Evolutionary conservation across 1,140 invertebrate species (phyloP), one percentile per base, ranked within the genome.

Genomic region (Aphelenchoides besseyi): DNA sequence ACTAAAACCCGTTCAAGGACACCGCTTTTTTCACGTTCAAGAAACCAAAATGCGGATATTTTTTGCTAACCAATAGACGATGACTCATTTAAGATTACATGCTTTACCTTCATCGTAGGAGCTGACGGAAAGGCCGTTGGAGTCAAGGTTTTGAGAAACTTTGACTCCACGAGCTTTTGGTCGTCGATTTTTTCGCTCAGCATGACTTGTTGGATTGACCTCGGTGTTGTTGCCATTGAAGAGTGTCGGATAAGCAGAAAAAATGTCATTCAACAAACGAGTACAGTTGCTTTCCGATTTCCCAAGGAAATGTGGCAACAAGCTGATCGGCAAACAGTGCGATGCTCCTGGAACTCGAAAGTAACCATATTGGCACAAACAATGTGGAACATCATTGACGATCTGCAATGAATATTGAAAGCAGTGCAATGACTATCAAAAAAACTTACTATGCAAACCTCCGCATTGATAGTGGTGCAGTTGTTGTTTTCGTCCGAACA

Each of bases 401-500:
- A 33, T 54, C 75, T 81, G 28, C 35, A 73, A 69, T 9, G 18
- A 33, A n/a, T n/a, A n/a, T 35, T 26, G 53, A 53, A 12, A 68
- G 30, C 30, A 57, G 23, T 23, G 37, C 57, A 41, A 41, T 41
- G n/a, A 8, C n/a, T 5, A 48, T 48, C 41, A 48, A 48, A 48
- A 23, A 28, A 36, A 73, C 68, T 68, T 52, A 80, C 81, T n/a
- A 82, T 61, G 67, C 82, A 83, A 48, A 84, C 68, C 73, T 84
- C 73, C 28, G 28, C 53, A 33, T 26, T 71, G 41, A 3, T 32
- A 8, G 23, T 16, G 18, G 26, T 29, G 23, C 55, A 59, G 5
- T 59, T 33, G 55, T 59, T 5, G 26, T 5, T 28, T 16, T 5
- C 5, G 55, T 59, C 18, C 18, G 18, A 5, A 23, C 55, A 59